Base-by-base conservation (phyloP, 2,888 invertebrate genomes). In the Xestia sexstrigata region DNA sequence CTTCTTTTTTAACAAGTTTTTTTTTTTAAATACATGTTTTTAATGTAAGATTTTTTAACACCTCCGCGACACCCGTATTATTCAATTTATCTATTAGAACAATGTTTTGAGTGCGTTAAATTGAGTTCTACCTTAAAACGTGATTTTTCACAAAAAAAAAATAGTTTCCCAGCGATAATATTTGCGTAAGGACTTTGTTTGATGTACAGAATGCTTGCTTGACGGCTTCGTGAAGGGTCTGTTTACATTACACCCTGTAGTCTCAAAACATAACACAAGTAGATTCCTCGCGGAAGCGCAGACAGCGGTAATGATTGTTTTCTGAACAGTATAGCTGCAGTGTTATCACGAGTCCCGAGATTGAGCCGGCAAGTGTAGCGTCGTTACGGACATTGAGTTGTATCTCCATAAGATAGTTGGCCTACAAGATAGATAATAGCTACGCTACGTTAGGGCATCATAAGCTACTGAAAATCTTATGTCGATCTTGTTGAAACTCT, bases 241-340 rank as follows among this genome's bases (percentile, higher is more conserved):
- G 35, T 35, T 2, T 35, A 35, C 35, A 35, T 35, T 3, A 35
- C 35, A 35, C 35, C 35, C 35, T 35, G 1, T 35, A 35, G 69
- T 58, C 7, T 26, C 3, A 20, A 15, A 42, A 60, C 15, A 45
- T 55, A 35, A 9, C 1, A 23, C 55, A 17, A 23, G 35, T 47
- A 55, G 45, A 26, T 23, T 60, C 8, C 23, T 20, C 20, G n/a
- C 39, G 20, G 63, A 9, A 42, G 62, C n/a, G 26, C 26, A 47
- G 49, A 35, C 55, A n/a, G 15, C 49, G 52, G 69, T 17, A 15
- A 70, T 67, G 20, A 70, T 62, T 78, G 73, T 74, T 78, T 74
- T 82, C 83, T 74, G 30, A 62, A 58, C 62, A 63, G 60, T 49
- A 45, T 35, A 35, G 55, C 55, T 82, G 72, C 78, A 82, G 20